Evolutionary conservation across 2,113 vertebrate species (phyloP), one percentile per base, ranked within the genome.

Genomic region (Gavia stellata): DNA sequence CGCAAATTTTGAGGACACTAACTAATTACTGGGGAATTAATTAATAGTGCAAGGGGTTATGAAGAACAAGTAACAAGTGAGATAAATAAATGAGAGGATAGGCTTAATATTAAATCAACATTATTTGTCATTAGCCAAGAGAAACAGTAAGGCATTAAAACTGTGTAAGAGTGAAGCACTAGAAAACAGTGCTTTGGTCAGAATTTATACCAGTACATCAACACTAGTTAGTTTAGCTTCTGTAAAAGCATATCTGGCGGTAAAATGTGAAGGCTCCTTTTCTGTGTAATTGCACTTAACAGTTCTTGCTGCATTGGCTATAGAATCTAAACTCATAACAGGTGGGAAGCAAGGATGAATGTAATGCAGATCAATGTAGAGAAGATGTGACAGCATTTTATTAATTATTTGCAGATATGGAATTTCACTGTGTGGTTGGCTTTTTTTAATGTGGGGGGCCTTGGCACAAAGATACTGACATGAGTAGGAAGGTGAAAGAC

Each of bases 261-360:
- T 63, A 40, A 58, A 71, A 82, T n/a, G 7, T 47, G 63, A 61
- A 58, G 53, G 44, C 34, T 56, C 12, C 49, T 75, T 40, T 45
- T 68, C 40, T 1, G 0, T 53, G 19, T 61, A 11, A 16, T 36
- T 52, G 45, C 25, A 20, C 0, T 0, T 31, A 55, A 26, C 31
- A 15, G 36, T 52, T 66, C 47, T 47, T 33, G 17, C 47, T 71
- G 50, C 11, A 0, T 40, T 81, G 28, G 21, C 25, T 65, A 0
- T 36, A 49, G 62, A 45, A 36, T 49, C 34, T 72, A 23, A 81
- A 34, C n/a, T 56, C 21, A 1, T 28, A 18, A 19, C 3, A 33
- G 44, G 5, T 44, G 29, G n/a, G 71, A 61, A 82, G 40, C 34
- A 61, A 61, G 66, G 74, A 18, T 77, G 45, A 33, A 13, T 28